Evolutionary conservation across 1,140 invertebrate genomes (phyloP).

Genomic region (Zaprionus ornatus): DNA sequence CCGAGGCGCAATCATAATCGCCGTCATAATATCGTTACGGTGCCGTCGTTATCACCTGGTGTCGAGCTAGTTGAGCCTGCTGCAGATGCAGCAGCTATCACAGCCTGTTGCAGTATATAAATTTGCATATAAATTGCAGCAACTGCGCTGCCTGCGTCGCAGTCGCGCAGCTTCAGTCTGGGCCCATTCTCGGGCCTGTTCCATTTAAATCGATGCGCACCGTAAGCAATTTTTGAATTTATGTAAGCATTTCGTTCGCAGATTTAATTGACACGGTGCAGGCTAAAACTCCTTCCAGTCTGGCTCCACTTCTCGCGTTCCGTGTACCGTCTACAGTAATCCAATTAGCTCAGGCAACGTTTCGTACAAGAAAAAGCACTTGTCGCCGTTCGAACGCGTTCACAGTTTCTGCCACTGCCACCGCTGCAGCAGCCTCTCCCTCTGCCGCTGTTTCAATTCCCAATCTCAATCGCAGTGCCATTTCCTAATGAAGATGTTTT

Average conservation of each 20-base stretch:
- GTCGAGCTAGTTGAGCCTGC: constrained; percentile 10
- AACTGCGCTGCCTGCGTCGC: constrained; percentile 38
- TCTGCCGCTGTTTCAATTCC: no score
- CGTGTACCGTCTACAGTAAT: constrained; percentile 46
- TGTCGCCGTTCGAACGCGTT: constrained; percentile 45
- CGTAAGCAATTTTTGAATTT: constrained; percentile 81
- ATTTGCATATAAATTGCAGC: constrained; percentile 78
- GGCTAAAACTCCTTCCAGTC: constrained; percentile 25
- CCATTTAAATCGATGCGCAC: constrained; percentile 80
- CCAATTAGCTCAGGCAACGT: constrained; percentile 78
- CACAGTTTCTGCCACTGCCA: neutral
- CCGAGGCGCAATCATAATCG: constrained; percentile 75
- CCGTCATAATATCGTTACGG: constrained; percentile 73
- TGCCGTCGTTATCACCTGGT: constrained; percentile 73
- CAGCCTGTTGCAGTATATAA: constrained; percentile 56
- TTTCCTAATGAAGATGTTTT: constrained; percentile 78
- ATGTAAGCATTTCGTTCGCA: constrained; percentile 80
- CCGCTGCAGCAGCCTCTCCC: no score
- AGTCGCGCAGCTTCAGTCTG: constrained; percentile 17
- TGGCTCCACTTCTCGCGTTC: neutral
- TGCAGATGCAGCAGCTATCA: constrained; percentile 8
- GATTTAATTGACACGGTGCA: constrained; percentile 75
- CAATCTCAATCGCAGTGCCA: constrained; percentile 23
- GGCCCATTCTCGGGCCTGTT: constrained; percentile 20
- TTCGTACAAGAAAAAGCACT: constrained; percentile 80